Evolutionary conservation across 2,888 invertebrate species (phyloP).

Genomic region (Drosophila mayaguana): DNA sequence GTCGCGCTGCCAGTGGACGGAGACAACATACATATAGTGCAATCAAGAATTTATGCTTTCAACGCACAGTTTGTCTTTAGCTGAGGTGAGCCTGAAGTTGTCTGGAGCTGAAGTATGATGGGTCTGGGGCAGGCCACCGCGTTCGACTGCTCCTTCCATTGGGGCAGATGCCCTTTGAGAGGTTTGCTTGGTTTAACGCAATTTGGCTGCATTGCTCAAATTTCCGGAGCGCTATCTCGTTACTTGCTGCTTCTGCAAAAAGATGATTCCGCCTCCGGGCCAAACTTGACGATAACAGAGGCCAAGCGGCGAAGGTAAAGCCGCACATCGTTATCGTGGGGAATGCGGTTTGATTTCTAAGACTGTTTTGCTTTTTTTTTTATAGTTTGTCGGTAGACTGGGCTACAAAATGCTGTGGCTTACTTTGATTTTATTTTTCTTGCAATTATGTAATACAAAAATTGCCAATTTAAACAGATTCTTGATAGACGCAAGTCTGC

Average conservation of each 20-base stretch:
- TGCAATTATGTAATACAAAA: background rate
- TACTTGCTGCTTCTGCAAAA: constrained; percentile 44
- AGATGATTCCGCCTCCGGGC: constrained; percentile 36
- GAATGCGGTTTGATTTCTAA: constrained; percentile 22
- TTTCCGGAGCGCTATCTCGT: constrained; percentile 72
- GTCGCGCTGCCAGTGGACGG: constrained; percentile 4
- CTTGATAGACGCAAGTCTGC: too few relatives aligned
- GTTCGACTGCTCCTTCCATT: background rate
- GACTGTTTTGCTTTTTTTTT: background rate
- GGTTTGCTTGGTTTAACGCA: constrained; percentile 75
- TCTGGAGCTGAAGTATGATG: constrained; percentile 5
- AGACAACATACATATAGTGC: constrained; percentile 69
- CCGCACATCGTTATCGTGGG: constrained; percentile 1
- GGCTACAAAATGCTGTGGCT: background rate
- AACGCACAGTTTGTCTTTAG: constrained; percentile 65
- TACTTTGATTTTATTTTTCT: too few relatives aligned
- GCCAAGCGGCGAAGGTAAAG: constrained; percentile 13
- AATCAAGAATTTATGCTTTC: constrained; percentile 78
- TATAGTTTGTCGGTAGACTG: background rate
- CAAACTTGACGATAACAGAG: constrained; percentile 28
- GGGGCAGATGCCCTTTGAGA: constrained; percentile 6
- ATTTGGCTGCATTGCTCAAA: constrained; percentile 78
- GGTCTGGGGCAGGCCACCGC: background rate
- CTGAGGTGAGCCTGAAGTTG: constrained; percentile 36
- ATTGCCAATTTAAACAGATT: background rate